Evolutionary conservation across 2,797 vertebrate species (phyloP), one percentile per base, ranked within the genome.

Genomic region (Alfaro cultratus): DNA sequence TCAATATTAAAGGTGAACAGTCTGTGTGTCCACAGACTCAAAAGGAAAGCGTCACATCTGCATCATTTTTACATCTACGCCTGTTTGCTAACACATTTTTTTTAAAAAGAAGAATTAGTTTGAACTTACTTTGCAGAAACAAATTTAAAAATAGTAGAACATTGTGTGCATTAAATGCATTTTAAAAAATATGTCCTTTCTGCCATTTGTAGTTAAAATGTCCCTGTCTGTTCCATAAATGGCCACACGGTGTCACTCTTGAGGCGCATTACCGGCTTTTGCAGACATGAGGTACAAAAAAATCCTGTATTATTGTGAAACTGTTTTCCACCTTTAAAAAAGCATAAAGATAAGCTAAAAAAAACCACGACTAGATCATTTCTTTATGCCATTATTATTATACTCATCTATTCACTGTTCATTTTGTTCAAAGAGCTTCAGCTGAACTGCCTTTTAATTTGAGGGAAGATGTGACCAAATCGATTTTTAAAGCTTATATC

Each of bases 1-100:
- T 93, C 92, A 89, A 92, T 92, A 95, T 95, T 95, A 95, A 95
- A 95, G 93, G 85, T 91, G 74, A 92, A 84, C 80, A 74, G 91
- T 93, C 93, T 93, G 93, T 89, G 83, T 79, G 73, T 77, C 86
- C 81, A 67, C 93, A 91, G 91, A 89, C 93, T 86, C 87, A 84
- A 91, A 89, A 91, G 88, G 71, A 90, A 47, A 45, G 2, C 74
- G 34, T 70, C 87, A 85, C 90, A 70, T 39, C 73, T 86, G 80
- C 49, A 43, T 60, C 86, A 86, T 68, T 21, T 51, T 46, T 64
- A 53, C 15, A 60, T 6, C 57, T 29, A 0, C 8, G 8, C 62
- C 18, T 21, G 16, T 21, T 64, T 34, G 57, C 29, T 7, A 34
- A 15, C 11, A 31, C 12, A 53, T 89, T 41, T 83, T 55, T 55